These are phyloP conservation scores for Drosophila parthenogenetica DNA, from an alignment of 2,888 invertebrate genomes.

Conservation along the genomic window DNA sequence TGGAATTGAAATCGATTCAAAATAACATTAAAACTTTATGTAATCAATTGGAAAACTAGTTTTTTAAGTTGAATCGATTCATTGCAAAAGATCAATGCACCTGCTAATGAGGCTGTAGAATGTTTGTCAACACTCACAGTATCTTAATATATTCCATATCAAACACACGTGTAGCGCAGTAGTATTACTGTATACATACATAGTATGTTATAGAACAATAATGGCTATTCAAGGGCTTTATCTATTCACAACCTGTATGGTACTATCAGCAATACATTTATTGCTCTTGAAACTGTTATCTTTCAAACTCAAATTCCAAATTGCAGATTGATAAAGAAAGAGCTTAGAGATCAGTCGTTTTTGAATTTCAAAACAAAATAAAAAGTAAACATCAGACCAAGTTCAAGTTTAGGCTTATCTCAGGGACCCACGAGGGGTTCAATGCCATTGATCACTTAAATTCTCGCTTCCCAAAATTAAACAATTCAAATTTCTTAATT, in stretches of 20 bases:
- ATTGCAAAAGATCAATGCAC: slow-evolving; percentile 37
- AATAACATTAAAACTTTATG: slow-evolving; percentile 4
- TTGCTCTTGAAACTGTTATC: slow-evolving; percentile 15
- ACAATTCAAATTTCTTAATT: neutral
- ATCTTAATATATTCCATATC: slow-evolving; percentile 13
- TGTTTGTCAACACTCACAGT: neutral
- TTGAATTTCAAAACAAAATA: slow-evolving; percentile 20
- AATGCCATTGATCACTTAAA: slow-evolving; percentile 33
- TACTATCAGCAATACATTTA: slow-evolving; percentile 8
- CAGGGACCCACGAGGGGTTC: slow-evolving; percentile 10
- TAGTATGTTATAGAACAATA: neutral
- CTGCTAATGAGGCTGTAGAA: slow-evolving; percentile 22
- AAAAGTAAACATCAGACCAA: neutral
- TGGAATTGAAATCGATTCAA: slow-evolving; percentile 26
- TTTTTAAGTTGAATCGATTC: neutral
- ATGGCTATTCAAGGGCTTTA: neutral
- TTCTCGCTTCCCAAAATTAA: too few relatives aligned
- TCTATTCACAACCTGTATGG: neutral
- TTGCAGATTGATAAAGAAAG: slow-evolving; percentile 13
- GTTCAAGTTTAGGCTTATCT: slow-evolving; percentile 31
- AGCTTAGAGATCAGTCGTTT: neutral
- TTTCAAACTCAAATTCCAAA: slow-evolving; percentile 16
- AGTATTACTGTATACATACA: too few relatives aligned
- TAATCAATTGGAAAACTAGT: slow-evolving; percentile 9
- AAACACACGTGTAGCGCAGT: neutral